These are phyloP conservation scores for Cephus runcator DNA, from an alignment of 2,888 invertebrate genomes.

Conservation along the genomic window DNA sequence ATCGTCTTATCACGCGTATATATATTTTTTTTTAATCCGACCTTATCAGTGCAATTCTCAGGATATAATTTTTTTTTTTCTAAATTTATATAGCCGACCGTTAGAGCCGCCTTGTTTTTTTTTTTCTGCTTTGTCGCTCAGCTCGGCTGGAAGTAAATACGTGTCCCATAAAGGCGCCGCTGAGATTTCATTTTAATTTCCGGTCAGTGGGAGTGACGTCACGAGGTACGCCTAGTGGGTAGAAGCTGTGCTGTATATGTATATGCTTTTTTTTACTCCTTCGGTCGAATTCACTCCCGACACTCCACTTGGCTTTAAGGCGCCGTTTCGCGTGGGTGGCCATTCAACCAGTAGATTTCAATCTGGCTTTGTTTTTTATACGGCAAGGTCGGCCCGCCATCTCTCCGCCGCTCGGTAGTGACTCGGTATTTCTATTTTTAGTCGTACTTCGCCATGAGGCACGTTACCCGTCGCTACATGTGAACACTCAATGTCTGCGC, in stretches of 20 bases:
- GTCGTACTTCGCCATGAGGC: background rate
- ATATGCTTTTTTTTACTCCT: background rate
- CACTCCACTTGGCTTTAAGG: constrained; percentile 8
- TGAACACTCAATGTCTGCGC: background rate
- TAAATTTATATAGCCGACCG: too few species aligned
- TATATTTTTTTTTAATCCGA: too few species aligned
- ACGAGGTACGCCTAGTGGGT: background rate
- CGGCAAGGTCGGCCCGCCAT: constrained; percentile 36
- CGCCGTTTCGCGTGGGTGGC: constrained; percentile 18
- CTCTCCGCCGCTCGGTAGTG: constrained; percentile 27
- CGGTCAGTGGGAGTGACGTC: background rate
- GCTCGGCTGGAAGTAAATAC: background rate
- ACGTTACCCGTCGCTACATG: background rate
- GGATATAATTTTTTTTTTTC: too few species aligned
- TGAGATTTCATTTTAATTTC: background rate
- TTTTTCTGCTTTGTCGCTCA: background rate
- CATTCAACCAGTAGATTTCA: constrained; percentile 32
- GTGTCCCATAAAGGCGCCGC: background rate
- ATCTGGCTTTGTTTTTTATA: constrained; percentile 35
- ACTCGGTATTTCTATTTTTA: constrained; percentile 23
- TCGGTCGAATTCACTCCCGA: background rate
- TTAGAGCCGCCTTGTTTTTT: too few species aligned
- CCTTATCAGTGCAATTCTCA: too few species aligned
- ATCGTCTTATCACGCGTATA: too few species aligned
- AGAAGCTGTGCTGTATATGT: background rate